Evolutionary conservation across 2,888 invertebrate genomes (phyloP), one percentile per base, ranked within the genome.

Genomic region (Polydrusus cervinus): DNA sequence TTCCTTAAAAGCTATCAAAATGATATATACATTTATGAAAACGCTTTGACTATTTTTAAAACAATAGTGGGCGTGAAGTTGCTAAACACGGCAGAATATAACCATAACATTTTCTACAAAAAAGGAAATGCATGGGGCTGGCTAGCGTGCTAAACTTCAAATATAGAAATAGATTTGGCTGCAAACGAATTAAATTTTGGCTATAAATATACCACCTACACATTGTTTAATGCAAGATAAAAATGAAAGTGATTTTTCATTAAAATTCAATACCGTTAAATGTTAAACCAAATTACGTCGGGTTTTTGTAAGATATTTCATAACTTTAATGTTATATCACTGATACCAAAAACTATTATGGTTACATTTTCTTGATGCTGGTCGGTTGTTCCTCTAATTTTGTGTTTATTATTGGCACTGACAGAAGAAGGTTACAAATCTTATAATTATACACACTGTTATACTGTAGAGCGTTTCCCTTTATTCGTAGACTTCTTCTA

Each of bases 61-160:
- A 16, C 10, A n/a, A 0, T 5, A 16, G 62, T 62, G 43, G 62
- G 62, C 11, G 62, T 62, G 14, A 18, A 25, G 20, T 67, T 53
- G 66, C 51, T 51, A 20, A 38, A 67, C 55, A 6, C 13, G 30
- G 53, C 66, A 67, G 49, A 16, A 67, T 67, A 38, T 20, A 62
- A 45, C 45, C 18, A 45, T 62, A 62, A 45, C 45, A 45, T 16
- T 43, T n/a, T 62, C 51, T 40, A 53, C 40, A 13, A 67, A 53
- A 51, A 67, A 53, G 66, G 66, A 13, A 38, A 11, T 20, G 53
- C 53, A 67, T 53, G 25, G 8, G 25, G 11, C 30, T 53, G 47
- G 1, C 30, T 20, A 20, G 51, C 20, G 13, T 20, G 30, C 3
- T n/a, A 20, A 53, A 30, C 30, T 53, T 53, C 53, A 53, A 30